Conservation (phyloP, 2,888 invertebrate genomes). For the Empis stercorea region DNA sequence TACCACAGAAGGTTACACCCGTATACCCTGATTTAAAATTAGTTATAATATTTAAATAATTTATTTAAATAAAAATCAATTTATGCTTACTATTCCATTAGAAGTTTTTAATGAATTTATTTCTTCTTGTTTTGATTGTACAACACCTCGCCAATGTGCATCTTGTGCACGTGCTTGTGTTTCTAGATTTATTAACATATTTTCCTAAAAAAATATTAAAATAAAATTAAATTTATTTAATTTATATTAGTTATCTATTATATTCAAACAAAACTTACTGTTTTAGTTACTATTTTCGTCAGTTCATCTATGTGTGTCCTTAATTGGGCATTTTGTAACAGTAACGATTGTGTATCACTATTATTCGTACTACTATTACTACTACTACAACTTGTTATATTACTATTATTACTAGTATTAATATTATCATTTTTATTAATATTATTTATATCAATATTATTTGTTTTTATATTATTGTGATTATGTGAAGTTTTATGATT, state of each 20-base stretch:
- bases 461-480: constrained; percentile 18
- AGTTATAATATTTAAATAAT: too few species aligned
- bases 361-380: constrained; percentile 17
- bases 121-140: constrained; percentile 31
- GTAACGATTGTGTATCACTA: constrained; percentile 12
- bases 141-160: constrained; percentile 32
- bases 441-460: constrained; percentile 14
- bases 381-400: constrained; percentile 18
- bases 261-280: constrained; percentile 56
- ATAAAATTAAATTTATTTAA: too few species aligned
- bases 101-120: constrained; percentile 31
- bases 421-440: constrained; percentile 17
- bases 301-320: constrained; percentile 54
- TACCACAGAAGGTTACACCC: too few species aligned
- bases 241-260: too few species aligned
- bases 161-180: constrained; percentile 32
- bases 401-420: constrained; percentile 21
- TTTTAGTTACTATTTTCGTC: constrained; percentile 61
- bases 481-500: constrained; percentile 21
- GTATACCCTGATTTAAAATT: too few species aligned
- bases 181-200: constrained; percentile 32
- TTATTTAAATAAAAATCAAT: too few species aligned
- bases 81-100: constrained; percentile 23
- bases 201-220: constrained; percentile 22
- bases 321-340: constrained; percentile 48